These are phyloP conservation scores for Neostethus bicornis DNA, from an alignment of 2,797 vertebrate genomes.

Conservation along the genomic window DNA sequence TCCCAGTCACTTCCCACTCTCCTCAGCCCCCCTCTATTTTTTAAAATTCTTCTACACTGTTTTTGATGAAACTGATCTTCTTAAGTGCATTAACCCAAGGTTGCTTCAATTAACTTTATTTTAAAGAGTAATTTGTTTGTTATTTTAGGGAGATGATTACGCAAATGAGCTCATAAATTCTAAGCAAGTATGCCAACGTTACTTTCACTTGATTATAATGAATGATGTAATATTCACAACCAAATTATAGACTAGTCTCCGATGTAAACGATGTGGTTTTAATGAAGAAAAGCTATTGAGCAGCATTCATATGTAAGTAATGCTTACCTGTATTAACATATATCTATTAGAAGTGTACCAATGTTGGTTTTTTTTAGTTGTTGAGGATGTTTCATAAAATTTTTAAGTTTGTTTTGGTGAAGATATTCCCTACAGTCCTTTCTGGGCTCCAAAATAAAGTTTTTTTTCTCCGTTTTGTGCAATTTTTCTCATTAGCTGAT, in stretches of 20 bases:
- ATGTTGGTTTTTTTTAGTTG: too few species aligned
- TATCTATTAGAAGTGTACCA: too few species aligned
- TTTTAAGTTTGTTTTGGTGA: too few species aligned
- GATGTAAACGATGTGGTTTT: slow-evolving; percentile 8
- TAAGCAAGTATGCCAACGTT: not conserved
- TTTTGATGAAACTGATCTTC: slow-evolving; percentile 57
- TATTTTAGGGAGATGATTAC: slow-evolving; percentile 1
- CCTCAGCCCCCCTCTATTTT: slow-evolving; percentile 26
- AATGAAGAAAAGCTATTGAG: not conserved
- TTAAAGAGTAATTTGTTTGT: not conserved
- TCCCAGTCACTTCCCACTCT: slow-evolving; percentile 11
- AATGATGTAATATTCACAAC: not conserved
- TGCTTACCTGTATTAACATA: too few species aligned
- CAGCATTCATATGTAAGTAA: too few species aligned
- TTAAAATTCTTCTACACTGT: slow-evolving; percentile 5
- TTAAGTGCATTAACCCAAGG: slow-evolving; percentile 39
- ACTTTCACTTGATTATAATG: not conserved
- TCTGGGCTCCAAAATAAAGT: not conserved
- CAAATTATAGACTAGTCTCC: not conserved
- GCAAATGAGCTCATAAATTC: slow-evolving; percentile 2
- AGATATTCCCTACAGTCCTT: too few species aligned
- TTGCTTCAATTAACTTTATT: slow-evolving; percentile 10
- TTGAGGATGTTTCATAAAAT: too few species aligned
- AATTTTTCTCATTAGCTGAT: not conserved
- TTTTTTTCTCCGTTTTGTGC: not conserved